phyloP scores from a whole-genome alignment of 2,113 vertebrate species.

The Sitta europaea region DNA sequence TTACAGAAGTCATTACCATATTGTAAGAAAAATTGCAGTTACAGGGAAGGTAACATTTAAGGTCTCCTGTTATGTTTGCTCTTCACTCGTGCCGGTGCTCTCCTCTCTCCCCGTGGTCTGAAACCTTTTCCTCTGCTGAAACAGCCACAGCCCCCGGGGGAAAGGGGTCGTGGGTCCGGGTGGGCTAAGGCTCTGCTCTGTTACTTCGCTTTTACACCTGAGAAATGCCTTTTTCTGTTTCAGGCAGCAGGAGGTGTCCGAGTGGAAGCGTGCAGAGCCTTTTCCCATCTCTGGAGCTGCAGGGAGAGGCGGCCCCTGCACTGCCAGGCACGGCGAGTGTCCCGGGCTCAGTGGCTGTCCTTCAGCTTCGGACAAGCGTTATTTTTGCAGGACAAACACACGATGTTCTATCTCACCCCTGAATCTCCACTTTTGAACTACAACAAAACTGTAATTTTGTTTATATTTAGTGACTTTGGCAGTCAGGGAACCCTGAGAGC shows the following conservation, averaged over 20 bases:
- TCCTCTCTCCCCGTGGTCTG: no score
- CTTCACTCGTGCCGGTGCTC: not conserved
- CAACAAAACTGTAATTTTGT: not conserved
- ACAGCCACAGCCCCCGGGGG: not conserved
- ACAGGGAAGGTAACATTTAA: not conserved
- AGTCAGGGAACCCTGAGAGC: not conserved
- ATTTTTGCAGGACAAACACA: not conserved
- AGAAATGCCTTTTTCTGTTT: not conserved
- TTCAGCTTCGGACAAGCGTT: not conserved
- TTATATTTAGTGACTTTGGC: conserved; percentile 9
- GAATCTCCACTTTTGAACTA: not conserved
- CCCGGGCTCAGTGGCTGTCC: no score
- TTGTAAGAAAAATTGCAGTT: not conserved
- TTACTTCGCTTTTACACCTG: not conserved
- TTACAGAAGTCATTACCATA: not conserved
- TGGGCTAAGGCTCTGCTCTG: no score
- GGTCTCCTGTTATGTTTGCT: not conserved
- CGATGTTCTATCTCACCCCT: not conserved
- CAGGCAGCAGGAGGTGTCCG: not conserved
- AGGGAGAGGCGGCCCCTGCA: no score
- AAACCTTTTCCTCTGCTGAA: not conserved
- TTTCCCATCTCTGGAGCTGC: not conserved
- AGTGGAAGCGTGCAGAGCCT: not conserved
- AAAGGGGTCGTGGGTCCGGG: accelerated
- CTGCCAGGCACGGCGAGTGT: no score